Evolutionary conservation across 2,113 vertebrate species (phyloP).

Genomic region (Gambusia holbrooki): DNA sequence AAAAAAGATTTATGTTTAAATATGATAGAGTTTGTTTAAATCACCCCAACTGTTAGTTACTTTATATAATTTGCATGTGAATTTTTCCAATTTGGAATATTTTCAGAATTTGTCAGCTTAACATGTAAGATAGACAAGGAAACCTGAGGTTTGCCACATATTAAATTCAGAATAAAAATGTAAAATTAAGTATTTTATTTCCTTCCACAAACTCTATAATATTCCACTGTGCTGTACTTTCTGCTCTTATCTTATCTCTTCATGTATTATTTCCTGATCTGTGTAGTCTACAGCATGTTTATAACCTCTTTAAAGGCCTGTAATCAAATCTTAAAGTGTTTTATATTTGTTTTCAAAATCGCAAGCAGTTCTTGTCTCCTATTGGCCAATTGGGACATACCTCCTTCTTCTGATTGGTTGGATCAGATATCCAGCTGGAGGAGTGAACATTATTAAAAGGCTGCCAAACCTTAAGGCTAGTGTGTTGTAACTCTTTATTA

Average conservation of each 20-base stretch:
- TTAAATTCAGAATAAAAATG: too few species aligned
- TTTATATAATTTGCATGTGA: too few species aligned
- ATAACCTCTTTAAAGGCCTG: background rate
- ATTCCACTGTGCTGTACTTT: background rate
- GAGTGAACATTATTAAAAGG: slow-evolving; percentile 10
- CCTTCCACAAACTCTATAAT: background rate
- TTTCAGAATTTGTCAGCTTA: background rate
- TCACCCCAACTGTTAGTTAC: too few species aligned
- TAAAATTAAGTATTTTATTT: background rate
- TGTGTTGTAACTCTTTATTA: slow-evolving; percentile 5
- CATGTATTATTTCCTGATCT: background rate
- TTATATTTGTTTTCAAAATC: background rate
- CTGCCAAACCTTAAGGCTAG: background rate
- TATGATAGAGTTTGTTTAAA: too few species aligned
- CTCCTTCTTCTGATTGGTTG: slow-evolving; percentile 71
- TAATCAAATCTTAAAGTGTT: slow-evolving; percentile 22
- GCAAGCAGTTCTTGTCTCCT: background rate
- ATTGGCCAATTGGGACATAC: slow-evolving; percentile 66
- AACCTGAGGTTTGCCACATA: too few species aligned
- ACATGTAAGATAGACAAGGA: background rate
- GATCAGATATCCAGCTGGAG: slow-evolving; percentile 1
- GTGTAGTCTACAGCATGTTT: background rate
- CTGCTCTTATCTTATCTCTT: slow-evolving; percentile 21
- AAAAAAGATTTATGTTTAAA: too few species aligned
- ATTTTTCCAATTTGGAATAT: too few species aligned